A percentile compares a stretch with the other conserved stretches of the same genome.
Conservation (phyloP, 2,888 invertebrate species). For the Agriopis marginaria region DNA sequence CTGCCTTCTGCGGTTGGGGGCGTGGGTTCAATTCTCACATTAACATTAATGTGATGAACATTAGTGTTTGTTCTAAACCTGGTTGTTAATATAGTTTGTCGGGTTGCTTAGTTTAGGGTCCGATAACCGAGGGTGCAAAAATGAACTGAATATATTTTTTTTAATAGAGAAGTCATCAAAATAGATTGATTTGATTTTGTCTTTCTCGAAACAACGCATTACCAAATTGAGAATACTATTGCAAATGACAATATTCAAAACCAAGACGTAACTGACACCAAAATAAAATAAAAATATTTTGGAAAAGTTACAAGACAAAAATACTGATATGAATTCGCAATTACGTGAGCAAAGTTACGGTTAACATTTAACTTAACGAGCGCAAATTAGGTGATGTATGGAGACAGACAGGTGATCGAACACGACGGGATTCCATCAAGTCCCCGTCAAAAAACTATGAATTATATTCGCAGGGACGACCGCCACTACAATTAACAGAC, state of each 20-base stretch:
- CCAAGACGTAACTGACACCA: background rate
- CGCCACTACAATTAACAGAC: conserved; percentile 72
- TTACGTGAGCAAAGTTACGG: conserved; percentile 26
- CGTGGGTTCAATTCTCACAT: no score
- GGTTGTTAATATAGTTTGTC: no score
- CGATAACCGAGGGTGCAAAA: no score
- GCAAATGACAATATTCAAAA: background rate
- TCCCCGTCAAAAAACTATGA: conserved; percentile 72
- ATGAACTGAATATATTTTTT: no score
- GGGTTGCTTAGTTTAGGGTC: no score
- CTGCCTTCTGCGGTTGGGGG: no score
- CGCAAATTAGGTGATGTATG: conserved; percentile 54
- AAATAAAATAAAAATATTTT: background rate
- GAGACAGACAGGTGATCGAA: conserved; percentile 65
- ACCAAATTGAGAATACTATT: background rate
- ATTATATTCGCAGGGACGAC: conserved; percentile 67
- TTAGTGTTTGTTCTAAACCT: no score
- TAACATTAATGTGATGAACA: no score
- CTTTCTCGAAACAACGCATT: background rate
- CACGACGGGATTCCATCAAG: conserved; percentile 66
- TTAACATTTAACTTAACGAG: conserved; percentile 42
- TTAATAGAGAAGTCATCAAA: no score
- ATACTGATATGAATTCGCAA: conserved; percentile 2
- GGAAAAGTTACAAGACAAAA: background rate
- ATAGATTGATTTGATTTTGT: background rate